Conservation (phyloP, 64 coral and sea anemone species). For the Exaiptasia diaphana region DNA sequence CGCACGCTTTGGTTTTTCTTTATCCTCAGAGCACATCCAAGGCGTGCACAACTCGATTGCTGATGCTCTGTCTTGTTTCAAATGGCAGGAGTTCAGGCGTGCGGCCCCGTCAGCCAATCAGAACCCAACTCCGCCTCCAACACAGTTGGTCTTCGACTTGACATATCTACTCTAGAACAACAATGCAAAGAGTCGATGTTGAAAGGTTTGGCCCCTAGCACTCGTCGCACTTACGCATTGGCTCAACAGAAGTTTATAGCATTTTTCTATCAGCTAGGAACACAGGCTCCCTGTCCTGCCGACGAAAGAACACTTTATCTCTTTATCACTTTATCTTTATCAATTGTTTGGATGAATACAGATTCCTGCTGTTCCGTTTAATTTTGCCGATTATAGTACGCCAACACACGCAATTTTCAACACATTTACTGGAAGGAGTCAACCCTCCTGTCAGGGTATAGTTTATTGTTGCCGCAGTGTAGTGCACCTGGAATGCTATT, state of each 20-base stretch:
- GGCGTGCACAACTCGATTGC: background rate
- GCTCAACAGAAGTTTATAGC: background rate
- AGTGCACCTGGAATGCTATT: too few relatives aligned
- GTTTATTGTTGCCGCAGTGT: too few relatives aligned
- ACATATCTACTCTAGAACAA: background rate
- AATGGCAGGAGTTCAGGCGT: background rate
- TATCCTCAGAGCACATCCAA: background rate
- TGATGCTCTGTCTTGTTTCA: slow-evolving; percentile 3
- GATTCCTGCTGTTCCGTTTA: too few relatives aligned
- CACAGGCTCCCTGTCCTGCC: background rate
- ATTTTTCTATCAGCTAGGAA: background rate
- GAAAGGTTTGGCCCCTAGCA: background rate
- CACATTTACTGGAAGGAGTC: too few relatives aligned
- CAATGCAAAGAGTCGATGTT: background rate
- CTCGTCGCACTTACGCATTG: background rate
- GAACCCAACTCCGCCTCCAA: background rate
- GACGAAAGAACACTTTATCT: slow-evolving; percentile 2
- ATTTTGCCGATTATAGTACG: too few relatives aligned
- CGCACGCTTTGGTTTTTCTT: background rate
- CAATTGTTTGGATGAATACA: too few relatives aligned
- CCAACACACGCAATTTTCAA: too few relatives aligned
- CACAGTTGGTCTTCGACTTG: too few relatives aligned
- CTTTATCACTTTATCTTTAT: too few relatives aligned
- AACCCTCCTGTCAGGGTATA: too few relatives aligned
- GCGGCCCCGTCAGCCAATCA: background rate